Conservation (phyloP, 2,888 invertebrate genomes). For the Bembecia ichneumoniformis region DNA sequence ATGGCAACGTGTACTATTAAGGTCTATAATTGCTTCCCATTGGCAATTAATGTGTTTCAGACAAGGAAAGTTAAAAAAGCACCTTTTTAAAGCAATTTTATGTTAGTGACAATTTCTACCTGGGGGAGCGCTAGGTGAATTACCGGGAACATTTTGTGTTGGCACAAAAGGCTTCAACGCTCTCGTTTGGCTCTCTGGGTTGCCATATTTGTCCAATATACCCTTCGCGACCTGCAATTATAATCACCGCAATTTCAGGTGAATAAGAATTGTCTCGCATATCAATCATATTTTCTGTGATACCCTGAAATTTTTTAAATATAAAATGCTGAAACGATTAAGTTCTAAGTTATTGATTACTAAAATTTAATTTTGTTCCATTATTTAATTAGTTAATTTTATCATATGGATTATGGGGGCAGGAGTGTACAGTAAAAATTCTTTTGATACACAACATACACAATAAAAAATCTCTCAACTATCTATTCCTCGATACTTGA, state of each 20-base stretch:
- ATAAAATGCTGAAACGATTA: too few relatives aligned
- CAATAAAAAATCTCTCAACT: too few relatives aligned
- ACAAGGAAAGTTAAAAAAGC: neutral
- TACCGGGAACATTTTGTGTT: slow-evolving; percentile 44
- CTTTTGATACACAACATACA: too few relatives aligned
- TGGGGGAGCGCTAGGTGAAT: slow-evolving; percentile 34
- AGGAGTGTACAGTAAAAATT: too few relatives aligned
- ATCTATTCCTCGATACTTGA: too few relatives aligned
- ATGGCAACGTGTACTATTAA: too few relatives aligned
- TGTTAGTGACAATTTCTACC: slow-evolving; percentile 29
- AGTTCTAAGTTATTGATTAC: too few relatives aligned
- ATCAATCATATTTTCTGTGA: too few relatives aligned
- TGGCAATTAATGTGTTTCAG: neutral
- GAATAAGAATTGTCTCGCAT: neutral
- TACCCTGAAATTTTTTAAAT: too few relatives aligned
- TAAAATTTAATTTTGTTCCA: too few relatives aligned
- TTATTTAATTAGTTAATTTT: too few relatives aligned
- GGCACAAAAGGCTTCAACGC: slow-evolving; percentile 50
- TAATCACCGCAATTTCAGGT: neutral
- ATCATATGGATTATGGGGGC: too few relatives aligned
- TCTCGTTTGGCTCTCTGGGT: slow-evolving; percentile 46
- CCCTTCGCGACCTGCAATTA: slow-evolving; percentile 78
- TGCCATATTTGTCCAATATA: slow-evolving; percentile 87
- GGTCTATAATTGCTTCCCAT: neutral
- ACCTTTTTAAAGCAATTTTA: neutral